Percentiles rank a stretch among this genome's conserved stretches.
phyloP scores from a whole-genome alignment of 2,888 invertebrate genomes.

The Diplazon laetatorius region DNA sequence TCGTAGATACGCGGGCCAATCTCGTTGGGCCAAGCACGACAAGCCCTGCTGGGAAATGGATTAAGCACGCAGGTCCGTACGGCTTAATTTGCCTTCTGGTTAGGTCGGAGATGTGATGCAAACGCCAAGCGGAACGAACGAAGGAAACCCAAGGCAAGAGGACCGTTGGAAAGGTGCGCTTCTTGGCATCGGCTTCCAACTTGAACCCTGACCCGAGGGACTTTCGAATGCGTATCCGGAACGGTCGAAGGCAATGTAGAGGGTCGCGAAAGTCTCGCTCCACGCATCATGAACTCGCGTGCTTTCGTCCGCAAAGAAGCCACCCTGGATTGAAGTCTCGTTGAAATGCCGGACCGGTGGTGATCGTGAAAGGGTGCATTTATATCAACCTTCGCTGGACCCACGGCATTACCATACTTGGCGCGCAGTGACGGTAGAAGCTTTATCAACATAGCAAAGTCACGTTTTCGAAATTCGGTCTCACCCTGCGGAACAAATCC shows the following conservation, averaged over 20 bases:
- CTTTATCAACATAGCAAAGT: slow-evolving; percentile 14
- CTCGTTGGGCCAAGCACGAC: slow-evolving; percentile 23
- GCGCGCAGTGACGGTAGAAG: neutral
- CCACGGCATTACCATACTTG: slow-evolving; percentile 14
- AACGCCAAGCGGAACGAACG: slow-evolving; percentile 1
- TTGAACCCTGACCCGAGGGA: slow-evolving; percentile 44
- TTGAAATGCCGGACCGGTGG: slow-evolving; percentile 28
- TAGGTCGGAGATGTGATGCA: slow-evolving; percentile 34
- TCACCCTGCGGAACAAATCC: too few species aligned
- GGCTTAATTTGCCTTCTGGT: slow-evolving; percentile 55
- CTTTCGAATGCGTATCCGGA: neutral
- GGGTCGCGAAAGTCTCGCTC: slow-evolving; percentile 33
- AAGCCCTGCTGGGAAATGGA: slow-evolving; percentile 36
- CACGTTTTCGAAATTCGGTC: slow-evolving; percentile 5
- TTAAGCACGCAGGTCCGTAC: slow-evolving; percentile 41
- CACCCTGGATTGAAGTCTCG: slow-evolving; percentile 14
- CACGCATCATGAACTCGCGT: neutral
- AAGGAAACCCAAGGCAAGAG: slow-evolving; percentile 4
- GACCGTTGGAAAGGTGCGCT: slow-evolving; percentile 36
- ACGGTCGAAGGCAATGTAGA: slow-evolving; percentile 1
- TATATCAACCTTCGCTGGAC: slow-evolving; percentile 67
- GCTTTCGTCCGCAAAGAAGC: slow-evolving; percentile 25
- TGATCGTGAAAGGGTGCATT: slow-evolving; percentile 75
- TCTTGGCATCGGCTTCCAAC: slow-evolving; percentile 16
- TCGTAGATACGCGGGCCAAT: slow-evolving; percentile 13